Evolutionary conservation across 2,888 invertebrate genomes (phyloP).

Genomic region (Mimumesa dahlbomi): DNA sequence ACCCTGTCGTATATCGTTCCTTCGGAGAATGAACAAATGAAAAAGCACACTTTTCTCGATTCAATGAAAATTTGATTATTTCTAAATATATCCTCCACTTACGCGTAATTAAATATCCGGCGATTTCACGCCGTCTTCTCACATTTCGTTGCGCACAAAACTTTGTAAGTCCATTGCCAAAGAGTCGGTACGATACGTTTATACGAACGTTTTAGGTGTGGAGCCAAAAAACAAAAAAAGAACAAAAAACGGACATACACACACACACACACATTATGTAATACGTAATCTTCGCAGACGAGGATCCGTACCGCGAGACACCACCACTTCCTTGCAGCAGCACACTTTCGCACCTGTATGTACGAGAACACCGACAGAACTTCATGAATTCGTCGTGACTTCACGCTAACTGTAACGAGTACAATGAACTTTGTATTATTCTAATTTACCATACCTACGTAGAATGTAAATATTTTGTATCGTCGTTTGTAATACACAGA

Average conservation of each 20-base stretch:
- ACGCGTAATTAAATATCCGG: slow-evolving; percentile 26
- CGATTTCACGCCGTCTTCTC: background rate
- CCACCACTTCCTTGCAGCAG: too few species aligned
- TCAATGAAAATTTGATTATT: too few species aligned
- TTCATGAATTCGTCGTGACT: slow-evolving; percentile 5
- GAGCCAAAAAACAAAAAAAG: too few species aligned
- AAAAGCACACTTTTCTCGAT: background rate
- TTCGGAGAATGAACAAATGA: slow-evolving; percentile 1
- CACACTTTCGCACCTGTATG: too few species aligned
- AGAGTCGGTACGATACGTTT: slow-evolving; percentile 52
- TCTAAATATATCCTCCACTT: too few species aligned
- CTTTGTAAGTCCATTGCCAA: slow-evolving; percentile 53
- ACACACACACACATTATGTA: too few species aligned
- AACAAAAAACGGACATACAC: too few species aligned
- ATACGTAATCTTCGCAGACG: too few species aligned
- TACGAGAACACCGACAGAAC: too few species aligned
- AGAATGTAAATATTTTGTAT: slow-evolving; percentile 64
- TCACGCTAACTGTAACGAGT: slow-evolving; percentile 42
- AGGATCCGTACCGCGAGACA: too few species aligned
- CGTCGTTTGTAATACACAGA: slow-evolving; percentile 52
- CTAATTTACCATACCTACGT: slow-evolving; percentile 46
- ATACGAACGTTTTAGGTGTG: slow-evolving; percentile 23
- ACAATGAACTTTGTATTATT: slow-evolving; percentile 47
- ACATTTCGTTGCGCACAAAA: slow-evolving; percentile 13
- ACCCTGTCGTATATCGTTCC: slow-evolving; percentile 23